Conservation (phyloP, 2,797 vertebrate genomes). For the Anguilla anguilla region DNA sequence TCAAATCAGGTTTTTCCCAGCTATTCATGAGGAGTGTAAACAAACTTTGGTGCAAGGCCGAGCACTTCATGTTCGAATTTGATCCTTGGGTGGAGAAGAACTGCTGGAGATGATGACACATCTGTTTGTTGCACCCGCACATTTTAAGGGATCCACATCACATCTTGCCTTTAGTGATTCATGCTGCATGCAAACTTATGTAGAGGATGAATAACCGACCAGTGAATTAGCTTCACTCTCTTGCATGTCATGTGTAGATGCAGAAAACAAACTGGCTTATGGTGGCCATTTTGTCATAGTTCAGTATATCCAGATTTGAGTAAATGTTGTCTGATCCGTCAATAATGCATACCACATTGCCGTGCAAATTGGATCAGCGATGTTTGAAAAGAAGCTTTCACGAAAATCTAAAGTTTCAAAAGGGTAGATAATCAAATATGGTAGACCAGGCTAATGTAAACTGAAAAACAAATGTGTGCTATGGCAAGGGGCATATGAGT, state of each 20-base stretch:
- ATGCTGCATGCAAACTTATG: background rate
- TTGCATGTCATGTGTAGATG: background rate
- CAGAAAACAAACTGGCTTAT: background rate
- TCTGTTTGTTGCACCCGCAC: background rate
- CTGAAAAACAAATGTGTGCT: background rate
- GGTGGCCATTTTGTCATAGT: background rate
- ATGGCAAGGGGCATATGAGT: background rate
- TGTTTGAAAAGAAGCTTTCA: background rate
- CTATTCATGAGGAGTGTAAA: no score
- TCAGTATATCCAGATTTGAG: background rate
- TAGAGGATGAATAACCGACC: background rate
- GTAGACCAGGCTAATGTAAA: background rate
- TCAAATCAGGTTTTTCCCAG: no score
- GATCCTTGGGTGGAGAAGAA: no score
- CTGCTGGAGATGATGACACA: no score
- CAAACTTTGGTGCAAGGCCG: no score
- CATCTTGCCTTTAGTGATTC: background rate
- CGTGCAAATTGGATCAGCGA: background rate
- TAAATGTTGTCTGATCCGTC: background rate
- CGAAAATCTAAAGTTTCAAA: background rate
- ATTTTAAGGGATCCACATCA: background rate
- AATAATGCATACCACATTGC: background rate
- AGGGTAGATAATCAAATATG: slow-evolving; percentile 1
- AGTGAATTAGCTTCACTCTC: background rate
- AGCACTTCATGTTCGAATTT: no score